Evolutionary conservation across 2,797 vertebrate genomes (phyloP).

Genomic region (Pterois miles): DNA sequence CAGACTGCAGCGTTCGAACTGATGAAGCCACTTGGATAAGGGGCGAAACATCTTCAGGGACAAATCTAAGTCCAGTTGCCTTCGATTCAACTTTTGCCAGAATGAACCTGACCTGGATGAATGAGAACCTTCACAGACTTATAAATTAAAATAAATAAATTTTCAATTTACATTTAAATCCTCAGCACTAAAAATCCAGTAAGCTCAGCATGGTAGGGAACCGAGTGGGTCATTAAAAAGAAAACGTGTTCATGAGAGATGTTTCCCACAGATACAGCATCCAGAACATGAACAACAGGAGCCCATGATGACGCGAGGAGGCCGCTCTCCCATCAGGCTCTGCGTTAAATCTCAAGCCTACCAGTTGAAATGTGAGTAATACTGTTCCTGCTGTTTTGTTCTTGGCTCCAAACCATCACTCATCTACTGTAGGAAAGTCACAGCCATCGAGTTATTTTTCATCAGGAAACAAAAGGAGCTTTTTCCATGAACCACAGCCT

Average conservation of each 20-base stretch:
- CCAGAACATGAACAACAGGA: conserved; percentile 6
- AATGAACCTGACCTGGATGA: too few species aligned
- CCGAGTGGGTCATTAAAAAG: conserved; percentile 24
- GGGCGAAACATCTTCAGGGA: too few species aligned
- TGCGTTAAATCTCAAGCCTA: background rate
- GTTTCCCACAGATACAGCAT: conserved; percentile 12
- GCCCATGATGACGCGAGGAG: background rate
- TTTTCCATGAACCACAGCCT: conserved; percentile 54
- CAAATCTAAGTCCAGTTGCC: too few species aligned
- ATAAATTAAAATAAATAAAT: conserved; percentile 1
- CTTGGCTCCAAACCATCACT: conserved; percentile 43
- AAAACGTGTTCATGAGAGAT: background rate
- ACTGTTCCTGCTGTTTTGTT: conserved; percentile 45
- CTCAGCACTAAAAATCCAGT: background rate
- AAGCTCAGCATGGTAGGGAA: background rate
- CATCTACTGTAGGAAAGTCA: conserved; percentile 30
- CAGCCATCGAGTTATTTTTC: conserved; percentile 56
- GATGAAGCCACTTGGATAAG: too few species aligned
- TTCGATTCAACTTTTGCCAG: too few species aligned
- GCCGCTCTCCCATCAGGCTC: conserved; percentile 11
- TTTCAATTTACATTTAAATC: conserved; percentile 11
- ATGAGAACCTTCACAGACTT: too few species aligned
- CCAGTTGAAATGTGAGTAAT: conserved; percentile 41
- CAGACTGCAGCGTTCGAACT: too few species aligned
- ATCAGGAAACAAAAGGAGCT: conserved; percentile 58